Evolutionary conservation across 2,888 invertebrate species (phyloP), one percentile per base, ranked within the genome.

Genomic region (Heliconius charithonia): DNA sequence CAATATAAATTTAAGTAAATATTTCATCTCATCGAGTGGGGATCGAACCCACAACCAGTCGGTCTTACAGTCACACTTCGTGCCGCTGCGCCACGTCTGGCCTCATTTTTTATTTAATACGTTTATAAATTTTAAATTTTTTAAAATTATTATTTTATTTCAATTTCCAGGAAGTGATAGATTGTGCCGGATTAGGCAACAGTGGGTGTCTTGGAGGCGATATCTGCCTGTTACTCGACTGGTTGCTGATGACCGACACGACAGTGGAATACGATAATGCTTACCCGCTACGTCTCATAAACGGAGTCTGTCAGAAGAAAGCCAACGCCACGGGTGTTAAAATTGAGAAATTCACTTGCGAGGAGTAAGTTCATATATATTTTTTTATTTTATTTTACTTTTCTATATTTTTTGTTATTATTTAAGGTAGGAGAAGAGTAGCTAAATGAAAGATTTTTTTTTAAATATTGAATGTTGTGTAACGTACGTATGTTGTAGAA

Each of bases 161-260:
- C 25, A 7, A 29, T 71, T 87, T 86, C 3, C 86, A 95, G 91
- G 95, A 98, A 95, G 96, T 97, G 85, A 97, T 98, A 84, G 98
- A 98, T 91, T 98, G 98, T 92, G 97, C 98, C 0, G 93, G 94
- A 10, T 95, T 96, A 56, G 96, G 96, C 59, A 97, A 97, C 90
- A 95, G 95, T 81, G 98, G 98, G 0, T 98, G 98, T 90, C 90
- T 95, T 0, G 98, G 98, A 32, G 98, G 98, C 51, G 97, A 98
- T 89, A 97, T 97, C 84, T 98, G 98, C 85, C 92, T 95, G n/a
- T 95, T 98, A 0, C 92, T 98, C 0, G 91, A 95, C n/a, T 98
- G 98, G 98, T 88, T 98, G 82, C 86, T 92, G 25, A 86, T 92
- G 69, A 95, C 95, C 77, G 93, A 96, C 79, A 91, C 96, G 3